Evolutionary conservation across 2,888 invertebrate species (phyloP), one percentile per base, ranked within the genome.

Genomic region (Drosophila mimica): DNA sequence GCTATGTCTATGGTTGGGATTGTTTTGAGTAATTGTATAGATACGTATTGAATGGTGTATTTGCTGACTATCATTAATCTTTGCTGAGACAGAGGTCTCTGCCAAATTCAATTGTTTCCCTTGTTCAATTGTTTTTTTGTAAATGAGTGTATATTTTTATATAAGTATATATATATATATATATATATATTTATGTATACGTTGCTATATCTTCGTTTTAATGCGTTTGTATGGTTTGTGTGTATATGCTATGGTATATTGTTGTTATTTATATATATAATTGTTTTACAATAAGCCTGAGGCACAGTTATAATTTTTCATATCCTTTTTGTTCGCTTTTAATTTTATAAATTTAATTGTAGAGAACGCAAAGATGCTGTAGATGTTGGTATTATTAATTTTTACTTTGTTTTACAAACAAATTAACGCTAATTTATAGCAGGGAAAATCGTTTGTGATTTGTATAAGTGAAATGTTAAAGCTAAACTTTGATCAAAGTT

Each of bases 201-300:
- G 54, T 64, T 76, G 63, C 83, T 81, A 68, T 68, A 38, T 61
- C 54, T 67, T 59, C 25, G 43, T 46, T 64, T 59, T 36, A 67
- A 70, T 66, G 59, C 63, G 63, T 81, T 74, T 83, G 64, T 78
- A 75, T 87, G 57, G 61, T 73, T 34, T 70, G 38, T 58, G 53
- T 65, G 53, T 74, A 64, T 79, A 69, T 78, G 61, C 70, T 65
- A 51, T 69, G 69, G 52, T 70, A 63, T 62, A 71, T 73, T n/a
- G 8, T 38, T 56, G 52, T 73, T 64, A 54, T 31, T 20, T 20
- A 57, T 57, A 69, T 74, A 77, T 88, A 81, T 87, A 89, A 80
- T 91, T 89, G 84, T 91, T 90, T 89, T 90, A 90, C 90, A 92
- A 90, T 81, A 88, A 91, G 91, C 91, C 92, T 91, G 91, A 91